phyloP scores from a whole-genome alignment of 2,113 vertebrate genomes.

The Ochotona princeps region DNA sequence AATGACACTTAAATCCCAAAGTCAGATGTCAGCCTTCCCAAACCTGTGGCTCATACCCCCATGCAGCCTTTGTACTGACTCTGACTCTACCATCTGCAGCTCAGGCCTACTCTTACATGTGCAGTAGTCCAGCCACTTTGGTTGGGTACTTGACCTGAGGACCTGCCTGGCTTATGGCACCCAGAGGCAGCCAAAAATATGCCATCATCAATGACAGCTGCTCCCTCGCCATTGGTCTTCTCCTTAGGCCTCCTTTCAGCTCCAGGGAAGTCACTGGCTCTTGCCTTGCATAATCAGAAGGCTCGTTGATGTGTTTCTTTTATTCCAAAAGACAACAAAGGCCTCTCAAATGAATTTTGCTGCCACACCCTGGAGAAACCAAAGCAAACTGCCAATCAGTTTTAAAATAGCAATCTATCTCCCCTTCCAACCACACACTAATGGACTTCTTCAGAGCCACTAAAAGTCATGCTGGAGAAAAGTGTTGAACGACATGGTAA shows the following conservation, averaged over 20 bases:
- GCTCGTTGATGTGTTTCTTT: neutral
- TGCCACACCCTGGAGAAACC: conserved; percentile 25
- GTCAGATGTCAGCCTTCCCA: neutral
- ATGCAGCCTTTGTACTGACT: neutral
- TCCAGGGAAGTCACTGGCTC: neutral
- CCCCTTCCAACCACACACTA: conserved; percentile 52
- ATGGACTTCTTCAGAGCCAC: conserved; percentile 65
- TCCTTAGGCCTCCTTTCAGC: neutral
- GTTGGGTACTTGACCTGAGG: neutral
- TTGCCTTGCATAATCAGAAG: neutral
- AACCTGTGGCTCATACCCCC: neutral
- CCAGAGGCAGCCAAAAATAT: neutral
- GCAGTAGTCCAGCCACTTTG: neutral
- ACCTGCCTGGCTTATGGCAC: neutral
- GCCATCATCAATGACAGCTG: neutral
- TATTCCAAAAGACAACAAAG: neutral
- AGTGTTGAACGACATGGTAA: conserved; percentile 73
- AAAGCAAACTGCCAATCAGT: conserved; percentile 62
- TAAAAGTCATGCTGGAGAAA: conserved; percentile 68
- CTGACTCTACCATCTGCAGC: fast-evolving
- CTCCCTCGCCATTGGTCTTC: neutral
- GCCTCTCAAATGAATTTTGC: conserved; percentile 36
- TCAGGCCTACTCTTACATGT: neutral
- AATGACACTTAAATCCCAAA: conserved; percentile 11
- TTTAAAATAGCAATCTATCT: conserved; percentile 69